These are phyloP conservation scores for Sabatieria punctata DNA, from an alignment of 2,888 invertebrate species.

Conservation along the genomic window DNA sequence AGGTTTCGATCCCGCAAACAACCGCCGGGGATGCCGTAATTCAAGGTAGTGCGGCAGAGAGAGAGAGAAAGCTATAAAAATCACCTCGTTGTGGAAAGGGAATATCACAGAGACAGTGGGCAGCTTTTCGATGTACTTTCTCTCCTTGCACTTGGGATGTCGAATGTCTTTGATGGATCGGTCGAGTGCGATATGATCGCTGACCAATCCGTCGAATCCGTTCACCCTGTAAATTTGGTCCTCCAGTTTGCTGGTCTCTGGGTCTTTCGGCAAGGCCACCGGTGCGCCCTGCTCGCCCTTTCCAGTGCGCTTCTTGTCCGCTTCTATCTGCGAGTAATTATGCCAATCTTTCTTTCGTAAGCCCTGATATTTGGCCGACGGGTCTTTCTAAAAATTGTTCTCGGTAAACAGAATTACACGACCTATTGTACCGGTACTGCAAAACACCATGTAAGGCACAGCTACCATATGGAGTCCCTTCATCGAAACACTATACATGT, in stretches of 20 bases:
- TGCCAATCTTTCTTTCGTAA: constrained; percentile 33
- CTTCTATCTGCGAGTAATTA: constrained; percentile 30
- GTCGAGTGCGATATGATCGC: constrained; percentile 72
- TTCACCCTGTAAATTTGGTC: constrained; percentile 50
- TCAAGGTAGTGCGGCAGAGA: no score
- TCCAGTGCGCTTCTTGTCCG: constrained; percentile 28
- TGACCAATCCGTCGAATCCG: constrained; percentile 78
- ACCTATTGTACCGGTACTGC: no score
- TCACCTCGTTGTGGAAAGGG: constrained; percentile 40
- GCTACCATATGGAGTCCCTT: no score
- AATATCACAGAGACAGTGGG: constrained; percentile 39
- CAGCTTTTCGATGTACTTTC: constrained; percentile 35
- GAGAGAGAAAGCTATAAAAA: not conserved
- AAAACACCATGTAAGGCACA: no score
- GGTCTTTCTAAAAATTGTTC: constrained; percentile 15
- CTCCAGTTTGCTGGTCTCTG: constrained; percentile 9
- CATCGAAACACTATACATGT: no score
- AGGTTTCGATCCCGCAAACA: no score
- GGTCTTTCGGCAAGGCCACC: constrained; percentile 21
- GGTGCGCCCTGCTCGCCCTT: constrained; percentile 28
- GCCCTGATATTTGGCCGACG: constrained; percentile 12
- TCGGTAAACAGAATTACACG: no score
- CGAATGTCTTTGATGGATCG: constrained; percentile 49
- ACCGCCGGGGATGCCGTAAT: no score
- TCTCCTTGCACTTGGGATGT: constrained; percentile 38